Base-by-base conservation (phyloP, 2,888 invertebrate genomes). In the Trissonchulus sp. region DNA sequence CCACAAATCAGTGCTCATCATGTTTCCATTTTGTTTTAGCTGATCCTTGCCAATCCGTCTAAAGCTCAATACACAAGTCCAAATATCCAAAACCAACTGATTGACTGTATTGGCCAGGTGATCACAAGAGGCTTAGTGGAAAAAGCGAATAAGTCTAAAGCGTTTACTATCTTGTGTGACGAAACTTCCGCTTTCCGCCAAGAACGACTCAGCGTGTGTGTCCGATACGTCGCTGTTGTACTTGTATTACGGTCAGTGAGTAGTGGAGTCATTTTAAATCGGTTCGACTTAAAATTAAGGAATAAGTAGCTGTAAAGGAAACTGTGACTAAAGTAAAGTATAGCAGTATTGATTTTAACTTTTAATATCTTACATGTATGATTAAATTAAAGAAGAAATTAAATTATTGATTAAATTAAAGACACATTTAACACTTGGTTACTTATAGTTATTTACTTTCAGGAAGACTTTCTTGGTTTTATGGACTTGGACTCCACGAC, bases 381-480 rank as follows among this genome's bases (percentile, higher is more conserved):
- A n/a, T n/a, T n/a, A n/a, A n/a, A n/a, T n/a, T n/a, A n/a, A n/a
- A n/a, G n/a, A n/a, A n/a, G n/a, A n/a, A n/a, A n/a, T n/a, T n/a
- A n/a, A n/a, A n/a, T n/a, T n/a, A n/a, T n/a, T n/a, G n/a, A n/a
- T n/a, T n/a, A n/a, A n/a, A n/a, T n/a, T n/a, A n/a, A n/a, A n/a
- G n/a, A n/a, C n/a, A n/a, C n/a, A n/a, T n/a, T n/a, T n/a, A n/a
- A n/a, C n/a, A n/a, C n/a, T n/a, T n/a, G n/a, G n/a, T n/a, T n/a
- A n/a, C n/a, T n/a, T n/a, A n/a, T n/a, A n/a, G n/a, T n/a, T n/a
- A n/a, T n/a, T n/a, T n/a, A n/a, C n/a, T 48, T 48, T 15, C 48
- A 48, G 48, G 48, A 73, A 73, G n/a, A 34, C n/a, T 73, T 73
- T 34, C 18, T 65, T 62, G 73, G 73, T 2, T 73, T 73, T 73